Percentiles rank a stretch among this genome's conserved stretches.
Conservation (phyloP, 2,113 vertebrate species). For the Gadus macrocephalus region DNA sequence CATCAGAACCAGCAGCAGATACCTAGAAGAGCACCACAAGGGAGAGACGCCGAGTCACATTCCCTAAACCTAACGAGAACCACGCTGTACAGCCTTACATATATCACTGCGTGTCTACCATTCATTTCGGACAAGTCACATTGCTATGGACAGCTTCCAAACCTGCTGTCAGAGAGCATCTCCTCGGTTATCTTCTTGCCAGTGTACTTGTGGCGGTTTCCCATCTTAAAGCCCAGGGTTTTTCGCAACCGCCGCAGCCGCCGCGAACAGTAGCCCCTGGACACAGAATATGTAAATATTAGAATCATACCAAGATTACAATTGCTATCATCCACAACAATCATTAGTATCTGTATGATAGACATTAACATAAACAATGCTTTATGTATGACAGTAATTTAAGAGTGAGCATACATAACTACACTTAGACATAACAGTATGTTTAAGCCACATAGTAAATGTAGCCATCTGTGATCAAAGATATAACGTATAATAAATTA, state of each 20-base stretch:
- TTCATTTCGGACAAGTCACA: too few species aligned
- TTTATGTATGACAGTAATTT: too few species aligned
- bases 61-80: neutral
- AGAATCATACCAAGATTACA: neutral
- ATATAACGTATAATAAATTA: neutral
- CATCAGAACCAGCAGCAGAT: conserved; percentile 92
- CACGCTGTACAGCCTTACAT: too few species aligned
- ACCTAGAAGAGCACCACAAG: conserved; percentile 63
- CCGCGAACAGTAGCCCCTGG: conserved; percentile 93
- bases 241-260: conserved; percentile 91
- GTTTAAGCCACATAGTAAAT: too few species aligned
- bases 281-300: neutral
- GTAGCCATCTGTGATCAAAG: neutral
- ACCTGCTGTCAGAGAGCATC: conserved; percentile 93
- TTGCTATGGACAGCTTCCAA: conserved; percentile 1
- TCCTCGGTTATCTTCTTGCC: conserved; percentile 95
- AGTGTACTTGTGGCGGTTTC: conserved; percentile 94
- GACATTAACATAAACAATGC: neutral
- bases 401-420: too few species aligned
- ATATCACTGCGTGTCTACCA: too few species aligned
- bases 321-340: neutral
- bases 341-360: neutral
- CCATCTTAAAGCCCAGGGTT: conserved; percentile 96
- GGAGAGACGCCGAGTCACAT: neutral
- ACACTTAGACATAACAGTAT: too few species aligned